Conservation (phyloP, 37 sponge, comb jelly and placozoan genomes). For the Ephydatia muelleri region DNA sequence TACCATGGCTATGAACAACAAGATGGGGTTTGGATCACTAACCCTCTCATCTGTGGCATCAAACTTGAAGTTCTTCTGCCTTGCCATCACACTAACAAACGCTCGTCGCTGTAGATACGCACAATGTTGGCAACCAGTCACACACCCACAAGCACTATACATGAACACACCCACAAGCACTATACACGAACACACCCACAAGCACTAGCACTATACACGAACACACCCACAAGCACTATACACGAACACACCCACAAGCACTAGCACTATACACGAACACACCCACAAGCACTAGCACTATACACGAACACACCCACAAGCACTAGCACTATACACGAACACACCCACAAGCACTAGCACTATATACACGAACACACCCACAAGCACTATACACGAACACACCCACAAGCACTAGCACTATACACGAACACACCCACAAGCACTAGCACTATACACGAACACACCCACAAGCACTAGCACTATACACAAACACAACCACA, state of each 20-base stretch:
- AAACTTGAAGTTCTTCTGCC: constrained; percentile 41
- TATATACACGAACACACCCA: no score
- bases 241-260: background rate
- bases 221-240: background rate
- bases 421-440: background rate
- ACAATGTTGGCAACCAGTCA: background rate
- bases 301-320: no score
- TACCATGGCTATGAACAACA: background rate
- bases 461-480: background rate
- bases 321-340: no score
- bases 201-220: background rate
- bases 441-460: background rate
- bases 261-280: background rate
- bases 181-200: background rate
- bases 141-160: background rate
- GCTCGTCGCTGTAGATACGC: constrained; percentile 29
- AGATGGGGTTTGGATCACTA: background rate
- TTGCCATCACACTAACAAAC: constrained; percentile 32
- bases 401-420: constrained; percentile 1
- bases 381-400: background rate
- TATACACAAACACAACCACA: background rate
- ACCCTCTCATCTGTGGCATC: constrained; percentile 44
- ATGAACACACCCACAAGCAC: background rate
- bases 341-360: no score
- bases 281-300: background rate